Conservation (phyloP, 2,797 vertebrate genomes). For the Columba guinea region DNA sequence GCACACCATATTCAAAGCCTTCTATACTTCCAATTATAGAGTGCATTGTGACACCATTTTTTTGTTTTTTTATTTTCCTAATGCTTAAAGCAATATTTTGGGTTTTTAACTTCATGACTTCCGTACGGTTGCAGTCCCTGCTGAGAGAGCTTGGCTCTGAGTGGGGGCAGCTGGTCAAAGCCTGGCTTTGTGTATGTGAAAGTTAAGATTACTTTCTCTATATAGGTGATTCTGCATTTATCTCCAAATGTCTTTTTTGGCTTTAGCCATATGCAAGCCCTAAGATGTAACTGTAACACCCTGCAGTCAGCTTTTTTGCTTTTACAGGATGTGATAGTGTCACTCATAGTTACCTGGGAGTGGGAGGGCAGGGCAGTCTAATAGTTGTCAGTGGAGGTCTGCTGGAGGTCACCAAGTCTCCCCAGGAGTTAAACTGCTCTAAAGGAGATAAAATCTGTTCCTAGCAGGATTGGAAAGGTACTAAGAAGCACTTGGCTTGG, state of each 20-base stretch:
- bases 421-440: not conserved
- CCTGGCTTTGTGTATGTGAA: not conserved
- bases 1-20: not conserved
- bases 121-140: not conserved
- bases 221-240: not conserved
- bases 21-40: not conserved
- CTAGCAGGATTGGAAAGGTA: not conserved
- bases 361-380: not conserved
- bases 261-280: not conserved
- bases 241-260: not conserved
- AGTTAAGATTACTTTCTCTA: not conserved
- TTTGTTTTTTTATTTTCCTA: not conserved
- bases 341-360: not conserved
- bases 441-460: not conserved
- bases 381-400: not conserved
- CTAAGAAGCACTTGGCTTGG: not conserved
- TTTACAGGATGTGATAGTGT: not conserved
- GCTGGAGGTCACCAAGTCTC: not conserved
- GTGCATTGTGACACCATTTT: not conserved
- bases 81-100: not conserved
- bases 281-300: not conserved
- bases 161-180: not conserved
- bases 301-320: not conserved
- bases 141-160: fast-evolving
- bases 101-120: not conserved